Percentiles rank a stretch among this genome's conserved stretches.
Evolutionary conservation across 2,113 vertebrate genomes (phyloP).

Genomic region (Hydrolagus affinis): DNA sequence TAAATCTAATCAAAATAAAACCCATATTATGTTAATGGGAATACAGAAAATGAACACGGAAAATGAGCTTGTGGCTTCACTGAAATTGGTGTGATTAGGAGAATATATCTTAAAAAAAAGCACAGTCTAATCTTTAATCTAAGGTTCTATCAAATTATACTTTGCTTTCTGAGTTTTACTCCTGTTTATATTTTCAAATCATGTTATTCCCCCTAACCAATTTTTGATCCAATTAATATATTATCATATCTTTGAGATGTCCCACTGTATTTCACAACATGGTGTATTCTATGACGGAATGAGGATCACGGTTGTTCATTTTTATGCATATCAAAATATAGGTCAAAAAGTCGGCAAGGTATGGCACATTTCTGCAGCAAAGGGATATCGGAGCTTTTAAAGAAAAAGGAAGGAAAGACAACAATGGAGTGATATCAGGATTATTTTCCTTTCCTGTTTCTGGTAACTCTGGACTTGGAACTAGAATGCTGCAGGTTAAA

Average conservation of each 20-base stretch:
- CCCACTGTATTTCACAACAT: neutral
- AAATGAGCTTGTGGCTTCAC: neutral
- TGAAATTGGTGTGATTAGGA: neutral
- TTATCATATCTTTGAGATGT: neutral
- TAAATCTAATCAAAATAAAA: conserved; percentile 6
- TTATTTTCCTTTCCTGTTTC: too few species aligned
- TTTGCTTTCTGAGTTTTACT: neutral
- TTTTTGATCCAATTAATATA: neutral
- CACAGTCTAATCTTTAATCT: neutral
- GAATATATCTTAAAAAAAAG: conserved; percentile 20
- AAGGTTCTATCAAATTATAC: conserved; percentile 1
- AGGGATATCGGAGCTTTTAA: too few species aligned
- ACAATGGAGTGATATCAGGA: too few species aligned
- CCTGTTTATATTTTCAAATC: conserved; percentile 14
- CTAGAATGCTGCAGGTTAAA: too few species aligned
- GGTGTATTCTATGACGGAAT: neutral
- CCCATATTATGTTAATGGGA: neutral
- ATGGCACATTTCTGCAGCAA: too few species aligned
- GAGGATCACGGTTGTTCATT: too few species aligned
- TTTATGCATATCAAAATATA: too few species aligned
- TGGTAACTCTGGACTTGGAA: too few species aligned
- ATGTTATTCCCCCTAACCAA: neutral
- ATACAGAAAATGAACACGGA: neutral
- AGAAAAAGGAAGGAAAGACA: too few species aligned
- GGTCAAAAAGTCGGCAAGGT: too few species aligned